Base-by-base conservation (phyloP, 1,140 invertebrate species). In the Dryas iulia region DNA sequence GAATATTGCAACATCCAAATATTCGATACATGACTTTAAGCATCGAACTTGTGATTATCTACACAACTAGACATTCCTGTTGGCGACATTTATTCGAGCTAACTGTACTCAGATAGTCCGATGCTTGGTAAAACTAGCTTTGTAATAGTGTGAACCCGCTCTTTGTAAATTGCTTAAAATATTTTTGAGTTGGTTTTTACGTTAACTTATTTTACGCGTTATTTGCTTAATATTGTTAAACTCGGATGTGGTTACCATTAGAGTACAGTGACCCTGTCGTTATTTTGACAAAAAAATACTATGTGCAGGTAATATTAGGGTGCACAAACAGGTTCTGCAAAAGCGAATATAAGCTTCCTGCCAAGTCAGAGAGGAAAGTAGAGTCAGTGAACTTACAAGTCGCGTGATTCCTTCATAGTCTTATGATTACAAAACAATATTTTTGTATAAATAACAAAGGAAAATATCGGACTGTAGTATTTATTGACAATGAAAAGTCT, bases 301-400 rank as follows among this genome's bases (percentile, higher is more conserved):
- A 73, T 71, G 69, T 72, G 72, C 64, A 66, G 59, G 57, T 77
- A 79, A 82, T 83, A 87, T 88, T 85, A 76, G 86, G 84, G 82
- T 82, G 78, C 77, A 76, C 74, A 85, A 89, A 90, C 88, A 85
- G 87, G 88, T 90, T 89, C 78, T 79, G 72, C 66, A 78, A 84
- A 85, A 72, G 82, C 82, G 87, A 86, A 84, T 84, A 84, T 81
- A 83, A 60, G 81, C 80, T 87, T 87, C 86, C 87, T 86, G 84
- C 81, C 79, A 75, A 83, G 81, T 81, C 81, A 77, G 78, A 82
- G 82, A 84, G 82, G 81, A 86, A 81, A 77, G 81, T 77, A 78
- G 73, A 89, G 87, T 91, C 89, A 91, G 67, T 91, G 89, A 91
- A 89, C 89, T 86, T 86, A 78, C 74, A 81, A 79, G 79, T 84